Base-by-base conservation (phyloP, 2,113 vertebrate species). In the Asarcornis scutulata region DNA sequence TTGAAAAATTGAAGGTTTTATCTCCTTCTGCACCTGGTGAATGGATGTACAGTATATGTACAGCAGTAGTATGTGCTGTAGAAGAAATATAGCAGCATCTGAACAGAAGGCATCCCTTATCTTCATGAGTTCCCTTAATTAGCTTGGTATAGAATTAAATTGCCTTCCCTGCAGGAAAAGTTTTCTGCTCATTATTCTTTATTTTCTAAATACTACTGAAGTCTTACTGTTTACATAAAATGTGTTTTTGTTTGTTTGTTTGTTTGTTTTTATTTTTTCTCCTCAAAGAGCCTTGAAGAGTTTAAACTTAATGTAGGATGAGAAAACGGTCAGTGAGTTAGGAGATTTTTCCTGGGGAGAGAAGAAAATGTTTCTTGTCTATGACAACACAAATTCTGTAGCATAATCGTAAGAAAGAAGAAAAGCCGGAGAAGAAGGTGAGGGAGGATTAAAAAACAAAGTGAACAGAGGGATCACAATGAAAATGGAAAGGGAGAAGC, bases 41-140 rank as follows among this genome's bases (percentile, higher is more conserved):
- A 76, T 9, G 56, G 48, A 38, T 59, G 52, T 63, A 50, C 55
- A 4, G 1, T 36, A 40, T 42, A 42, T 53, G 88, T 68, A 87
- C 67, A 66, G 77, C 87, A 86, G 74, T 71, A 62, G 48, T 77
- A 55, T 38, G 63, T 58, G 48, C 74, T 69, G 63, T 12, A 91
- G 88, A 66, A 50, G 92, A 93, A 72, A 59, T 34, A 81, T 0
- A 88, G 58, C 58, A 92, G 21, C 76, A 67, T 77, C 82, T 87
- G 58, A 80, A 93, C 76, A 94, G 92, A 97, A 96, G 90, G 88
- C 89, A 76, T 74, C 74, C 80, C 83, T 94, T 97, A 91, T 88
- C 73, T 73, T 96, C 92, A 90, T 93, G 92, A 95, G 59, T 64
- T 94, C 60, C 66, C 63, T 89, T 91, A 95, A 93, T 96, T 91